Conservation (phyloP, 30 jellyfish, hydroid and myxozoan species). For the Euphysa ruthae region DNA sequence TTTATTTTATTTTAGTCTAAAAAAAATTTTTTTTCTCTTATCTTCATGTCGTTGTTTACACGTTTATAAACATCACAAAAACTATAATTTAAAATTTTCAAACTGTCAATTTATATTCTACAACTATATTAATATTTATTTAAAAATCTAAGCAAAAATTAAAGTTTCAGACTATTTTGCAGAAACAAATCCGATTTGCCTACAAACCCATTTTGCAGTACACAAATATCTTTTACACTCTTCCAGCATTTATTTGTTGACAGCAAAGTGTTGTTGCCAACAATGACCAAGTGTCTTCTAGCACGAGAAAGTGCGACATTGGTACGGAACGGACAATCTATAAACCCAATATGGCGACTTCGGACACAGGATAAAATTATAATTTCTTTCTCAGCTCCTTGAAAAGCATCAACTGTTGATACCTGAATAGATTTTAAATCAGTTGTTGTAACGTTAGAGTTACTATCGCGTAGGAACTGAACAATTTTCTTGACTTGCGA, state of each 20-base stretch:
- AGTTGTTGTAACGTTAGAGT: slow-evolving; percentile 10
- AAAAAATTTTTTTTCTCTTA: too few relatives aligned
- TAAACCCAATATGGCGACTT: slow-evolving; percentile 55
- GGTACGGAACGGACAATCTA: slow-evolving; percentile 60
- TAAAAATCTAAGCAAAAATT: too few relatives aligned
- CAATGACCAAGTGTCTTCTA: slow-evolving; percentile 48
- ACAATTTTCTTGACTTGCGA: slow-evolving; percentile 26
- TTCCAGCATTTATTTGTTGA: slow-evolving; percentile 36
- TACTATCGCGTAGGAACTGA: slow-evolving; percentile 15
- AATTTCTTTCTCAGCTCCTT: slow-evolving; percentile 74
- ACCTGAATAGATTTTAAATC: slow-evolving; percentile 31
- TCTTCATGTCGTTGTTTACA: too few relatives aligned
- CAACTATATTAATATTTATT: too few relatives aligned
- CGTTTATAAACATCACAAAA: too few relatives aligned
- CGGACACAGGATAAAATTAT: slow-evolving; percentile 62
- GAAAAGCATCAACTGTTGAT: slow-evolving; percentile 73
- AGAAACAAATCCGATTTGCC: too few relatives aligned
- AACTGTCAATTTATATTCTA: too few relatives aligned
- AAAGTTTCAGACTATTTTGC: too few relatives aligned
- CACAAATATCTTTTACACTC: slow-evolving; percentile 8
- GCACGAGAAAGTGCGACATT: slow-evolving; percentile 77
- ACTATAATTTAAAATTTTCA: too few relatives aligned
- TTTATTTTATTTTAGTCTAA: too few relatives aligned
- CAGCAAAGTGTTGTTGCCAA: slow-evolving; percentile 36
- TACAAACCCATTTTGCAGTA: background rate